Conservation (phyloP, 2,888 invertebrate species). For the Diaperis boleti region DNA sequence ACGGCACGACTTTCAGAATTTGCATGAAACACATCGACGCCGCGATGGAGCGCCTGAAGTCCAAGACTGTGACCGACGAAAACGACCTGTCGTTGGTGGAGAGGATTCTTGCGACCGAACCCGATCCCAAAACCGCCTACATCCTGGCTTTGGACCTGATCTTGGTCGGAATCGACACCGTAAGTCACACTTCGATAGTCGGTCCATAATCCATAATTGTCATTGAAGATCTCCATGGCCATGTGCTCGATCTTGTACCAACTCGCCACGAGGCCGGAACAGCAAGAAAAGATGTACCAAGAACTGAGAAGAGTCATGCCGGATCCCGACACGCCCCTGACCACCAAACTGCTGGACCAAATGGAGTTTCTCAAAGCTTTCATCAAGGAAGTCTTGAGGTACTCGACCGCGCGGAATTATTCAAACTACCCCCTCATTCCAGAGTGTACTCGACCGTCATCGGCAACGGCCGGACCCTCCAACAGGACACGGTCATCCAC, state of each 20-base stretch:
- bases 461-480: constrained; percentile 85
- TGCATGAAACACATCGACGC: constrained; percentile 86
- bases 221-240: constrained; percentile 86
- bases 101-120: constrained; percentile 80
- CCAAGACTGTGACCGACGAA: constrained; percentile 65
- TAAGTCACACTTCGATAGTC: too few relatives aligned
- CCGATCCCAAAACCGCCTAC: constrained; percentile 84
- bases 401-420: constrained; percentile 19
- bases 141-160: constrained; percentile 89
- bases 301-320: constrained; percentile 80
- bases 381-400: constrained; percentile 89
- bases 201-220: too few relatives aligned
- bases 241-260: constrained; percentile 89
- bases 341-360: constrained; percentile 77
- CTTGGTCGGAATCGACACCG: constrained; percentile 90
- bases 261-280: constrained; percentile 78
- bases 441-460: constrained; percentile 89
- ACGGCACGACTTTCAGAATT: constrained; percentile 75
- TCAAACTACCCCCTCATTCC: constrained; percentile 54
- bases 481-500: constrained; percentile 83
- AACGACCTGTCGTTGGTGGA: constrained; percentile 81
- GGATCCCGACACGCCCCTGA: constrained; percentile 75
- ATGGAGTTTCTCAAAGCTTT: constrained; percentile 87
- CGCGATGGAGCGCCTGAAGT: constrained; percentile 78
- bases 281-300: constrained; percentile 83